phyloP scores from a whole-genome alignment of 1,140 invertebrate species.

The Platorchestia sp. region DNA sequence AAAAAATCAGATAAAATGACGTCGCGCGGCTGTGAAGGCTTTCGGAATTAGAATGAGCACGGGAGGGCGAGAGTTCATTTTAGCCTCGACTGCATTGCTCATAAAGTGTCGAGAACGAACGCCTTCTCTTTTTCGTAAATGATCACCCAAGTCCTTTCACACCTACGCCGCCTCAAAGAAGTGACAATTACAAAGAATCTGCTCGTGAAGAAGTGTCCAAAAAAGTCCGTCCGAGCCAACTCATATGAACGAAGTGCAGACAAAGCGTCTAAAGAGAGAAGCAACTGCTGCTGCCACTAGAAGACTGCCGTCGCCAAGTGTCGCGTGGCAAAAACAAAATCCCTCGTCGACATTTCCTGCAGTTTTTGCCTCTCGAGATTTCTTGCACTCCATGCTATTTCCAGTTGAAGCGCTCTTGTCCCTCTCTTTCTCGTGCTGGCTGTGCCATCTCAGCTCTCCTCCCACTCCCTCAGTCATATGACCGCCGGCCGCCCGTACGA shows the following conservation, averaged over 20 bases:
- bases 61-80: conserved; percentile 16
- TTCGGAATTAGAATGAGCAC: neutral
- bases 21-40: neutral
- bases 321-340: conserved; percentile 54
- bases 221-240: conserved; percentile 52
- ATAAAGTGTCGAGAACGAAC: conserved; percentile 26
- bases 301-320: conserved; percentile 55
- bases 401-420: conserved; percentile 55
- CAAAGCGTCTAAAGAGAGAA: conserved; percentile 55
- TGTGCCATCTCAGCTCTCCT: conserved; percentile 14
- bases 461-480: conserved; percentile 33
- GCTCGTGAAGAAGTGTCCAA: conserved; percentile 37
- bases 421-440: conserved; percentile 29
- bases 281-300: conserved; percentile 52
- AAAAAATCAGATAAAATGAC: neutral
- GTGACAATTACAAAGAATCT: conserved; percentile 55
- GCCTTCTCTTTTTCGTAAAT: conserved; percentile 13
- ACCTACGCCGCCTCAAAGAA: conserved; percentile 55
- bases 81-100: conserved; percentile 32
- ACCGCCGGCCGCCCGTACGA: neutral
- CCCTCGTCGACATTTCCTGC: conserved; percentile 55
- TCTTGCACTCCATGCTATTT: conserved; percentile 55
- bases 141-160: conserved; percentile 46
- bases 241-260: conserved; percentile 53
- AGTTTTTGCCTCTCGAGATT: conserved; percentile 54